Base-by-base conservation (phyloP, 1,140 invertebrate genomes). In the Nasonia vitripennis region DNA sequence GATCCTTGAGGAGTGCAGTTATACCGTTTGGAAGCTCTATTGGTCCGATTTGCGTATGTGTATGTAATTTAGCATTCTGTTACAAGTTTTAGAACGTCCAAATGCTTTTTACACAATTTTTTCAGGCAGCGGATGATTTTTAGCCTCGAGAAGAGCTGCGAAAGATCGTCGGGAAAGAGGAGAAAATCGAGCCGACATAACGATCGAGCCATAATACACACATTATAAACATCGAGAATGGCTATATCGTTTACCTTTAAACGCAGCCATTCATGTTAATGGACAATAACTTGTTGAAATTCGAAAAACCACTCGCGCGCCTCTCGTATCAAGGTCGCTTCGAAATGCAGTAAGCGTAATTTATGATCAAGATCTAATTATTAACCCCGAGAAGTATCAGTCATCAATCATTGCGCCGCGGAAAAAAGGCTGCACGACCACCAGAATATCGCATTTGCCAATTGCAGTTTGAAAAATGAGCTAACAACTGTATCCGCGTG, bases 321-420 rank as follows among this genome's bases (percentile, higher is more conserved):
- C 2, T 70, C 67, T 70, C 31, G 73, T 74, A 74, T 23, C 4
- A 77, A 48, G 74, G 74, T 27, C 37, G 45, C 5, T 41, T n/a
- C 51, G 5, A n/a, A 74, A 74, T 17, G 17, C n/a, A 45, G 4
- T 51, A 14, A 77, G 45, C n/a, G 74, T 77, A 77, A 77, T 77
- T 77, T 77, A 48, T 51, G 37, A 77, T 48, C 45, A 10, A 23
- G 74, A 48, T 77, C 74, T 77, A 77, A 77, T 77, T 77, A 77
- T 77, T 77, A 77, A 41, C 5, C 45, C 37, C 12, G 37, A 27
- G n/a, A 48, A 77, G 23, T 48, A 48, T 77, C 41, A 77, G 74
- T 48, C n/a, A 77, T 77, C 27, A 77, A 77, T 77, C 74, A 77
- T 77, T 77, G 55, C 55, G 17, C 55, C 4, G 20, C 37, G 17